Evolutionary conservation across 2,888 invertebrate species (phyloP).

Genomic region (Stenotaenia linearis): DNA sequence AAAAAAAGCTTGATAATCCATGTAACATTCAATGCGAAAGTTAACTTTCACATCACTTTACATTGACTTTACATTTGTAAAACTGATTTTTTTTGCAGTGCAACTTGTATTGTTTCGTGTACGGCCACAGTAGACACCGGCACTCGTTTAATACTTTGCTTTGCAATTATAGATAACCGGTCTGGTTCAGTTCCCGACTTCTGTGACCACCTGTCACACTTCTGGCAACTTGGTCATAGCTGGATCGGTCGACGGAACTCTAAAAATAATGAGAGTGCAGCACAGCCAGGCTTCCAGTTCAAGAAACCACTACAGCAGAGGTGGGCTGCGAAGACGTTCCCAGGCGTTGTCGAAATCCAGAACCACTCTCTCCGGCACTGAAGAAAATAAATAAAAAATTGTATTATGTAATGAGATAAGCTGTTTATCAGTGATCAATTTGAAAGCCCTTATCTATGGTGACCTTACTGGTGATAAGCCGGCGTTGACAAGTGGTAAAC

Average conservation of each 20-base stretch:
- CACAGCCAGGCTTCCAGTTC: not conserved
- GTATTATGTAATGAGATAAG: not conserved
- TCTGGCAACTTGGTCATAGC: not conserved
- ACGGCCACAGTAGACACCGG: not conserved
- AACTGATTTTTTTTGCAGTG: no score
- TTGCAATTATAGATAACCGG: not conserved
- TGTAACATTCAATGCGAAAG: no score
- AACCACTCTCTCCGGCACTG: no score
- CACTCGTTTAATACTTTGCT: not conserved
- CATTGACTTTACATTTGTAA: no score
- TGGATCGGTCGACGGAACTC: not conserved
- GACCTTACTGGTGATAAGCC: not conserved
- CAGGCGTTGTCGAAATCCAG: not conserved
- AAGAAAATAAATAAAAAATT: not conserved
- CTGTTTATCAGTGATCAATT: not conserved
- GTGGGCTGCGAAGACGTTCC: not conserved
- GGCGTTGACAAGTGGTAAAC: not conserved
- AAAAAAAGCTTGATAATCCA: no score
- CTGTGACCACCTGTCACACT: not conserved
- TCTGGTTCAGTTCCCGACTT: not conserved
- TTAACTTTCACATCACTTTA: no score
- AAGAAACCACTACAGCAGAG: not conserved
- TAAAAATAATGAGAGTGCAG: not conserved
- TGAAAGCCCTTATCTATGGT: not conserved
- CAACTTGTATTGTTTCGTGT: no score